Base-by-base conservation (phyloP, 2,888 invertebrate genomes). In the Amiota minor region DNA sequence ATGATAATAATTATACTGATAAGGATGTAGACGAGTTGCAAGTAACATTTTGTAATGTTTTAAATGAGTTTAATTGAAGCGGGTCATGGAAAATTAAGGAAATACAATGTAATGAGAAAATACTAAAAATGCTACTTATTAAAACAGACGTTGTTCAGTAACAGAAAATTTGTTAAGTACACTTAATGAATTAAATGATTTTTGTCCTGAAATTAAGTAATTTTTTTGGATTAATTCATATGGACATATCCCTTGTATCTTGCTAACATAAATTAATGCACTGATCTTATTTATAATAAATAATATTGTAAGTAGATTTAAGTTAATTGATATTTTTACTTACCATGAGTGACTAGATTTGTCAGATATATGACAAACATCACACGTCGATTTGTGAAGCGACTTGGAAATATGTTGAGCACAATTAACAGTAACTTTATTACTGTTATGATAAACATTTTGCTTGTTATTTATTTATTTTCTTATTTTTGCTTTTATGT, bases 311-410 rank as follows among this genome's bases (percentile, higher is more conserved):
- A 35, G 35, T 35, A 45, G n/a, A 12, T 50, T 18, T 11, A 35
- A n/a, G 18, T 16, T 14, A 53, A 20, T 59, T 11, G 0, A 16
- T 0, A 68, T n/a, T n/a, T n/a, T n/a, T n/a, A 87, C 90, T 90
- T 80, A 90, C 90, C 90, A 76, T 90, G 90, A 75, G 90, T 89
- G 70, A 90, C 90, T 68, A 90, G 76, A 77, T 90, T 90, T 59
- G 89, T 88, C 81, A 90, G 80, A 77, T 90, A 90, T 77, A 90
- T 88, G 78, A 90, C 78, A 78, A 90, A 90, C 86, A 90, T 86
- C 78, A 90, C 84, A 80, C 90, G 89, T 76, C 89, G 89, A 83
- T 88, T 89, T 77, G 90, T 90, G 77, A 89, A 90, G 59, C 90
- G 89, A 82, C 89, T 89, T 74, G 90, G 90, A 79, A 89, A 88